Base-by-base conservation (phyloP, 2,888 invertebrate genomes). In the Allophyes oxyacanthae region DNA sequence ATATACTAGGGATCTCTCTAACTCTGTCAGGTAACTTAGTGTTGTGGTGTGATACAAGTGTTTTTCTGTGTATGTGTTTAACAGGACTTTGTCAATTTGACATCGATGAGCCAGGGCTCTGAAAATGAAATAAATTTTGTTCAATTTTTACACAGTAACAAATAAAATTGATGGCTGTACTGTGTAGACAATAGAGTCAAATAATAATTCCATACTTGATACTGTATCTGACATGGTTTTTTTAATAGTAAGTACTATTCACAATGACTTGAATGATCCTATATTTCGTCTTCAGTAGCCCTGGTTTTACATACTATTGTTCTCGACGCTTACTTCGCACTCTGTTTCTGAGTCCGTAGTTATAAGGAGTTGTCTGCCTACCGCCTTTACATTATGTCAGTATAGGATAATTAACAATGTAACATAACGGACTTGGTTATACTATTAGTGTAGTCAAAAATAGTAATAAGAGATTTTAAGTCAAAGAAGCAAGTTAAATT, bases 401-500 rank as follows among this genome's bases (percentile, higher is more conserved):
- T 90, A 86, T 93, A 93, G 90, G 84, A 87, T 92, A 89, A 87
- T 72, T 86, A 88, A 89, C 82, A 83, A 85, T 92, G 89, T 92
- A 92, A 88, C 81, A 91, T 91, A 90, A 91, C 84, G 87, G 92
- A 92, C 92, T 92, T 87, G 89, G 89, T 92, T 92, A 92, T 92
- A 92, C 91, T 92, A 92, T 92, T 93, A 94, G 92, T 88, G 90
- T 94, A 94, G 91, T 92, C 89, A 90, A 91, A 81, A 87, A 86
- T 92, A 92, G 85, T 85, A 81, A 77, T 94, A 92, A 93, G 92
- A 92, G 91, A 92, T 92, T 90, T 92, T 93, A 93, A 94, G 93
- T 93, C 93, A 94, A 92, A 92, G 90, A 92, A 93, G 88, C 92
- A 91, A 92, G 94, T 93, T 92, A 90, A 93, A 93, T 93, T 94